Percentiles rank a stretch among this genome's conserved stretches.
Conservation (phyloP, 2,797 vertebrate species). For the Muscicapa striata region DNA sequence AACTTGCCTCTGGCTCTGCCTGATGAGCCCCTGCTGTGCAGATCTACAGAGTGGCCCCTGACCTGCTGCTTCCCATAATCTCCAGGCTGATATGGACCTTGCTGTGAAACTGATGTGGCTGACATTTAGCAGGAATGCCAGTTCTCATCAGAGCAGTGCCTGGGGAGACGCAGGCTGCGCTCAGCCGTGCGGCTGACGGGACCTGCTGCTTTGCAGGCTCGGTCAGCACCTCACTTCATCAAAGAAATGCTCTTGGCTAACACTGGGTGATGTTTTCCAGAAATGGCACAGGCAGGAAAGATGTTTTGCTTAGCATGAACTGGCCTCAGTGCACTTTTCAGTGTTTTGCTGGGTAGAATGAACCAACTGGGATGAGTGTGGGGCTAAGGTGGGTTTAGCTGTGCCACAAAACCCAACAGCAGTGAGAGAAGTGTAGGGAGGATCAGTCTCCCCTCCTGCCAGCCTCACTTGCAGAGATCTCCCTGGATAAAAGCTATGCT, state of each 20-base stretch:
- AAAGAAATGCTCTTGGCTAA: background rate
- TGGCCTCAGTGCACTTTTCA: background rate
- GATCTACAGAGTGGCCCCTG: background rate
- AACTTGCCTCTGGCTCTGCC: background rate
- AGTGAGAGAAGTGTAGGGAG: background rate
- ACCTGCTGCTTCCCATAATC: background rate
- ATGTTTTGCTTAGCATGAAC: background rate
- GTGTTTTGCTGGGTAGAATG: background rate
- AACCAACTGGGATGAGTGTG: background rate
- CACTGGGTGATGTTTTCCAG: background rate
- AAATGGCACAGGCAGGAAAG: background rate
- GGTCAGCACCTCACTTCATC: slow-evolving; percentile 12
- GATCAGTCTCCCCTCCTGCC: background rate
- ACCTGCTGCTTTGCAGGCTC: slow-evolving; percentile 24
- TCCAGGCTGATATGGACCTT: background rate
- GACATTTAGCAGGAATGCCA: slow-evolving; percentile 39
- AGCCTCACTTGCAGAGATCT: background rate
- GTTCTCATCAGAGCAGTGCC: slow-evolving; percentile 4
- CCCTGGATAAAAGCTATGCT: background rate
- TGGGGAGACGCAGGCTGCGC: background rate
- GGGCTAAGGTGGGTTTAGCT: background rate
- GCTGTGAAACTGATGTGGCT: background rate
- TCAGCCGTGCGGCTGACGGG: background rate
- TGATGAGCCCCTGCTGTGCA: background rate
- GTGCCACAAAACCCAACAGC: background rate